phyloP scores from a whole-genome alignment of 2,797 vertebrate species.

The Crocodylus rhombifer region DNA sequence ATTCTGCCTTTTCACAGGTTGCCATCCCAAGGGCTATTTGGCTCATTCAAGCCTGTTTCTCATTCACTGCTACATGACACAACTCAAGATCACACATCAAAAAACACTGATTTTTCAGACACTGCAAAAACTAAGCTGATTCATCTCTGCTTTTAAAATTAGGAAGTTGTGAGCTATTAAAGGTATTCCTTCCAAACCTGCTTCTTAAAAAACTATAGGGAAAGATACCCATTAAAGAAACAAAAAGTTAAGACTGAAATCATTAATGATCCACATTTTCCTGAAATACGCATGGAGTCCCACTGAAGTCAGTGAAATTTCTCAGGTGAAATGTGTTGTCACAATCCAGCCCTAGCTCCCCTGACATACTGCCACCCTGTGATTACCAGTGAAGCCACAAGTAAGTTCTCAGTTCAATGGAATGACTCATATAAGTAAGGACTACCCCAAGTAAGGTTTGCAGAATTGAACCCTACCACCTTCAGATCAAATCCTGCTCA shows the following conservation, averaged over 20 bases:
- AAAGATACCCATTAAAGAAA: background rate
- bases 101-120: background rate
- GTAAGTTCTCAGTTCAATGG: background rate
- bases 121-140: too few species aligned
- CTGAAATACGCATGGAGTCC: background rate
- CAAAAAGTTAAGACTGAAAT: background rate
- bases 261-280: background rate
- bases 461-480: background rate
- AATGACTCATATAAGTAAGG: background rate
- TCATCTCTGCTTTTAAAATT: background rate
- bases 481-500: rapidly evolving
- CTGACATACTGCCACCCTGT: rapidly evolving
- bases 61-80: background rate
- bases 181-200: background rate
- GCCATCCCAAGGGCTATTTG: background rate
- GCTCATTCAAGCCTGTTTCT: background rate
- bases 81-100: background rate
- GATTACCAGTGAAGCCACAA: rapidly evolving
- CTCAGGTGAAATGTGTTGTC: rapidly evolving
- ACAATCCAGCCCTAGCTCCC: background rate
- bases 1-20: background rate
- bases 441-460: background rate
- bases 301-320: background rate
- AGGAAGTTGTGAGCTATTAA: background rate
- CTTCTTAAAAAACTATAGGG: background rate